Evolutionary conservation across 1,140 invertebrate genomes (phyloP), one percentile per base, ranked within the genome.

Genomic region (Zelostemma sp.): DNA sequence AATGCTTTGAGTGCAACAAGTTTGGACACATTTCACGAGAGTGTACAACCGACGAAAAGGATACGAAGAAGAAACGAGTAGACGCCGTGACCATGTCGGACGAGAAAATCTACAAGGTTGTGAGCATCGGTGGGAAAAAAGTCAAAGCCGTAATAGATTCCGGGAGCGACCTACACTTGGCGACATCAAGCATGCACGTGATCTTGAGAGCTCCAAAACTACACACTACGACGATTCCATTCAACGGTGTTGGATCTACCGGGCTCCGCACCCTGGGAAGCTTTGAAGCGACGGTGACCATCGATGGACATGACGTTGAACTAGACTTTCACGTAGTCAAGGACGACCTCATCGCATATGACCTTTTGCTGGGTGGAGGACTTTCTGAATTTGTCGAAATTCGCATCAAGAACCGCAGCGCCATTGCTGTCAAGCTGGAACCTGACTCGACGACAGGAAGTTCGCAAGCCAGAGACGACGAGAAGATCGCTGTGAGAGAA

Each of bases 381-480:
- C 15, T 18, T 47, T 47, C 41, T 40, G 40, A 21, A 15, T 35
- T 28, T 51, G 54, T 38, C 25, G 65, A 58, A 54, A 28, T 55
- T 31, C 31, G 50, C 33, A 47, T 16, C 14, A 49, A 40, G 48
- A 51, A 41, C 16, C 49, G 59, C 49, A 57, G 49, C 47, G 25
- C 31, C 43, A 50, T 16, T 62, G 21, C 49, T 57, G 63, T 58
- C 73, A 66, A 67, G 70, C 53, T 62, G 56, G 54, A 49, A 68
- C 21, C 21, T 25, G 21, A 25, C 21, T 25, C 21, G 8, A 25
- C 21, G 75, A 74, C 75, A 56, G 75, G 68, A 66, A 80, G 79
- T 80, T 78, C 75, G 78, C 77, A 73, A 81, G 78, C 78, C 78
- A 74, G 75, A 78, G 35, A 38, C 35, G 35, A 38, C 35, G 35